phyloP scores from a whole-genome alignment of 2,888 invertebrate genomes.

The Blastobasis lacticolella region DNA sequence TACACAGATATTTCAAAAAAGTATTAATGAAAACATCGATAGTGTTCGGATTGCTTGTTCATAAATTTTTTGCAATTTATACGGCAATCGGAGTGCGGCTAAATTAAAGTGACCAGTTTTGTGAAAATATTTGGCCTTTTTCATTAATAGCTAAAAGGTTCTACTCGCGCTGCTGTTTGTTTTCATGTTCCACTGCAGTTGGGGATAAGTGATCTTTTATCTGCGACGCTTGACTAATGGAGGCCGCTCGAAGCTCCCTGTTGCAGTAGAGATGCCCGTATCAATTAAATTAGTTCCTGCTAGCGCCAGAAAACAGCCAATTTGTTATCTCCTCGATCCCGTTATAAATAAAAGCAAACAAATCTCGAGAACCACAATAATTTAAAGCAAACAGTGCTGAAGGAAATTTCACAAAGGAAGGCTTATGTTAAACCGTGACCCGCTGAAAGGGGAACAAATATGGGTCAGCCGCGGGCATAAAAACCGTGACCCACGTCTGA shows the following conservation, averaged over 20 bases:
- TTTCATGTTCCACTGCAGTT: constrained; percentile 22
- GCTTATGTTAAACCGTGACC: background rate
- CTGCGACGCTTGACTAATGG: constrained; percentile 34
- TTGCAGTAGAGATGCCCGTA: constrained; percentile 32
- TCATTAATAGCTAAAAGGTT: constrained; percentile 45
- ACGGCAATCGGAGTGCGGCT: constrained; percentile 29
- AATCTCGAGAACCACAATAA: no score
- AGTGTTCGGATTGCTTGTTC: no score
- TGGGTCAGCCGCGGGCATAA: background rate
- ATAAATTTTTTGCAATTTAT: constrained; percentile 34
- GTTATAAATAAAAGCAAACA: no score
- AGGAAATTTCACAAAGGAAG: no score
- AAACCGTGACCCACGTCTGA: constrained; percentile 15
- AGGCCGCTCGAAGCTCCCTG: constrained; percentile 22
- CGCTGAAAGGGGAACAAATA: background rate
- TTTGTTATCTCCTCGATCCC: no score
- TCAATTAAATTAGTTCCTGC: constrained; percentile 28
- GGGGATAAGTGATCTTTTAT: constrained; percentile 49
- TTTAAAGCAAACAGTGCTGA: no score
- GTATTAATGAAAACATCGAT: no score
- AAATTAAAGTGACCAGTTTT: constrained; percentile 39
- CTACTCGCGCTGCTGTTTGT: constrained; percentile 36
- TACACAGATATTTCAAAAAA: no score
- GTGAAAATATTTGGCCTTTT: constrained; percentile 26
- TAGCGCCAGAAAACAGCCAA: background rate